Conservation (phyloP, 2,113 vertebrate genomes). For the Sinocyclocheilus maitianheensis region DNA sequence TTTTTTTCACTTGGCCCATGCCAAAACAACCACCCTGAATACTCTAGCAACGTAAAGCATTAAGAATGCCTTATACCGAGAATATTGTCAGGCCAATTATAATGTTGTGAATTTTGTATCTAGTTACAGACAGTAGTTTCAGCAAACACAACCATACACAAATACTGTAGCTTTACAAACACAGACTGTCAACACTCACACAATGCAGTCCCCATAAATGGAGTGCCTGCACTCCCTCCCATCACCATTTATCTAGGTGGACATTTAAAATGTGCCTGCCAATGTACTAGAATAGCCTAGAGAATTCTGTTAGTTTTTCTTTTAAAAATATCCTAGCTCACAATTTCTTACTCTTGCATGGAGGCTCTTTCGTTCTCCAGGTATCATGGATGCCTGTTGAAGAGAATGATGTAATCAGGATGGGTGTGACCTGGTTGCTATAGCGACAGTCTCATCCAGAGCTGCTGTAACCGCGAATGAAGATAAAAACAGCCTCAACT, state of each 20-base stretch:
- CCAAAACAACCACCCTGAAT: not conserved
- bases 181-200: not conserved
- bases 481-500: conserved; percentile 44
- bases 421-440: conserved; percentile 75
- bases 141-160: not conserved
- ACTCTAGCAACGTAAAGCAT: not conserved
- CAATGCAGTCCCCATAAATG: not conserved
- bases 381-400: conserved; percentile 61
- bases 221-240: not conserved
- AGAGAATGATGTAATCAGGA: conserved; percentile 71
- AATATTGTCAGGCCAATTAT: not conserved
- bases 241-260: not conserved
- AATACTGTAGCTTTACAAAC: not conserved
- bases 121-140: not conserved
- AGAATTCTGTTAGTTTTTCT: not conserved
- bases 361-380: conserved; percentile 39
- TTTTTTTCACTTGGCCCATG: not conserved
- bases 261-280: not conserved
- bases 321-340: not conserved
- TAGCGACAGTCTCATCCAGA: conserved; percentile 66
- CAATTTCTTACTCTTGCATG: conserved; percentile 4
- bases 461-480: conserved; percentile 13
- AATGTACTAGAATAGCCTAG: not conserved
- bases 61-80: not conserved
- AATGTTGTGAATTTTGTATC: not conserved